These are phyloP conservation scores for Strigamia maritima DNA, from an alignment of 2,888 invertebrate genomes.

Conservation along the genomic window DNA sequence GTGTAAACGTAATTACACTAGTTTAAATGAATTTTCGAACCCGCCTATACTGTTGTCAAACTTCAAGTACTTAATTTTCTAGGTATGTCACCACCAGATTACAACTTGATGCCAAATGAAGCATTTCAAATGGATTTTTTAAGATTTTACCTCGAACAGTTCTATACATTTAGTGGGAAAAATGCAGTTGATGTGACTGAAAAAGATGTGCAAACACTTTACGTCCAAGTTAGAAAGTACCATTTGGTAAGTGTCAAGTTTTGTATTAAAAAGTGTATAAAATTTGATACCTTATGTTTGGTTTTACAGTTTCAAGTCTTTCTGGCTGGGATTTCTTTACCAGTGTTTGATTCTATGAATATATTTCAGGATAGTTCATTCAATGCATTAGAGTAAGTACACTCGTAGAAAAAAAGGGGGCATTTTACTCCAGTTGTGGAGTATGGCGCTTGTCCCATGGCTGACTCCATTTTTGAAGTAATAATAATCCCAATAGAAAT, in stretches of 20 bases:
- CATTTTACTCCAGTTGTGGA: too few relatives aligned
- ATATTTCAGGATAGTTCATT: neutral
- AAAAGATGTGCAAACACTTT: constrained; percentile 8
- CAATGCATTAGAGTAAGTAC: neutral
- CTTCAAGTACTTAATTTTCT: neutral
- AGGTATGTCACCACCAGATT: neutral
- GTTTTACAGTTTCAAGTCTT: neutral
- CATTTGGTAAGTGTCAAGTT: constrained; percentile 4
- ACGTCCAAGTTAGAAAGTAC: neutral
- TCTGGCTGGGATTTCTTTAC: neutral
- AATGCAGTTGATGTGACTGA: neutral
- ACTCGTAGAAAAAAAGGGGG: too few relatives aligned
- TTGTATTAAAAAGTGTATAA: neutral
- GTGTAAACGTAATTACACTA: too few relatives aligned
- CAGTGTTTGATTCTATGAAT: neutral
- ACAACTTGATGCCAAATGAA: neutral
- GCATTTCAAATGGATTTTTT: constrained; percentile 11
- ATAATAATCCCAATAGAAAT: too few relatives aligned
- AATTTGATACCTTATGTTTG: neutral
- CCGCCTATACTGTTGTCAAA: too few relatives aligned
- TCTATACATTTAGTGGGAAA: neutral
- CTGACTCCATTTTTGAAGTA: too few relatives aligned
- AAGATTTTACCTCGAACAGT: neutral
- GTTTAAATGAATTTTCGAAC: too few relatives aligned
- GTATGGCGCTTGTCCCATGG: too few relatives aligned